Conservation (phyloP, 2,797 vertebrate species). For the Anguilla anguilla region DNA sequence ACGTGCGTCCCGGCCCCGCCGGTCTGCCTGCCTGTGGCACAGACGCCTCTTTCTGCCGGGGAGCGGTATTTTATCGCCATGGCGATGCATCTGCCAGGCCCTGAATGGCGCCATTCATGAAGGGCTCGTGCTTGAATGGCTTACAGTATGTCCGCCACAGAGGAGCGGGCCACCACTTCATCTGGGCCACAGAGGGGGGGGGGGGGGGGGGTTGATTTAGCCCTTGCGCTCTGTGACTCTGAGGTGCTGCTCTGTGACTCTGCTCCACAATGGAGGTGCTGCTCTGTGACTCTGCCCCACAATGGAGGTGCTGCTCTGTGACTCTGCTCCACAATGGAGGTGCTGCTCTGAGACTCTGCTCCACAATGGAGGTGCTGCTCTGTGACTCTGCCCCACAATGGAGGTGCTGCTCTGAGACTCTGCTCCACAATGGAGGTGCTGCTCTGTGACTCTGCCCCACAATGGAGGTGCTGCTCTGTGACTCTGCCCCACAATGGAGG, state of each 20-base stretch:
- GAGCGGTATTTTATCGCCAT: constrained; percentile 56
- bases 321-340: no score
- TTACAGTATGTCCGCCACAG: constrained; percentile 48
- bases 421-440: no score
- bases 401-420: no score
- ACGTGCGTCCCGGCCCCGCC: neutral
- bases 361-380: constrained; percentile 49
- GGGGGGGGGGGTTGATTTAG: constrained; percentile 43
- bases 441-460: no score
- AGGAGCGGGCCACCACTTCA: constrained; percentile 27
- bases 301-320: no score
- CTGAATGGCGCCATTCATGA: constrained; percentile 70
- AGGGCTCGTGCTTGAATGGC: constrained; percentile 4
- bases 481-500: no score
- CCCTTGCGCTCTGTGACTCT: constrained; percentile 33
- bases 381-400: no score
- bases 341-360: neutral
- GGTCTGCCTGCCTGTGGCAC: neutral
- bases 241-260: no score
- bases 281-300: no score
- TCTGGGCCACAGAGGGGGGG: constrained; percentile 37
- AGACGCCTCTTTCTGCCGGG: neutral
- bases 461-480: no score
- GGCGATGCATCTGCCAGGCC: constrained; percentile 73
- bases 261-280: no score